These are phyloP conservation scores for Cylindroiulus punctatus DNA, from an alignment of 2,888 invertebrate species.

Conservation along the genomic window DNA sequence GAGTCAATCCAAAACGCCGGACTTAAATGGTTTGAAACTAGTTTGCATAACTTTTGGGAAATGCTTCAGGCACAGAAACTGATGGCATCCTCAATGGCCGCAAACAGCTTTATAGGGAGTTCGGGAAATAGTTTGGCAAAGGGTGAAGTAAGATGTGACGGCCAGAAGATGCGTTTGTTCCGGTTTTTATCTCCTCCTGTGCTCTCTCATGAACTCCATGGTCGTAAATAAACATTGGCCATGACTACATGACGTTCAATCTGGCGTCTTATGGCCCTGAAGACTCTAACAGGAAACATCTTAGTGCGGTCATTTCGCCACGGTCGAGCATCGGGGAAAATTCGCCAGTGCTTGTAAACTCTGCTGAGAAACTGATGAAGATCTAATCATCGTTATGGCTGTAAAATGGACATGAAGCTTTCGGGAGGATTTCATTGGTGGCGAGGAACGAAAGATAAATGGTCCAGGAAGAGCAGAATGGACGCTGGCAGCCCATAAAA, in stretches of 20 bases:
- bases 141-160: neutral
- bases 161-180: conserved; percentile 7
- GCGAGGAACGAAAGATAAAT: conserved; percentile 16
- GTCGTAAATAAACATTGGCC: conserved; percentile 32
- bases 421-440: conserved; percentile 24
- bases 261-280: conserved; percentile 5
- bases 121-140: conserved; percentile 3
- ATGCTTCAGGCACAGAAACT: neutral
- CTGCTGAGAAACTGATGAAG: conserved; percentile 32
- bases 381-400: conserved; percentile 32
- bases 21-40: neutral
- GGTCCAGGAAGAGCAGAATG: conserved; percentile 26
- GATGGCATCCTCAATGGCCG: neutral
- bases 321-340: neutral
- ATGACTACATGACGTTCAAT: conserved; percentile 26
- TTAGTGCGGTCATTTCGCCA: conserved; percentile 19
- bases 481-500: neutral
- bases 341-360: neutral
- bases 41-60: neutral
- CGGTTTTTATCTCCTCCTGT: conserved; percentile 26
- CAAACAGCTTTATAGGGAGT: conserved; percentile 10
- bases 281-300: conserved; percentile 2
- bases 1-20: neutral
- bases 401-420: conserved; percentile 21
- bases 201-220: conserved; percentile 15